Conservation (phyloP, 2,797 vertebrate species). For the Zenarchopterus dispar region DNA sequence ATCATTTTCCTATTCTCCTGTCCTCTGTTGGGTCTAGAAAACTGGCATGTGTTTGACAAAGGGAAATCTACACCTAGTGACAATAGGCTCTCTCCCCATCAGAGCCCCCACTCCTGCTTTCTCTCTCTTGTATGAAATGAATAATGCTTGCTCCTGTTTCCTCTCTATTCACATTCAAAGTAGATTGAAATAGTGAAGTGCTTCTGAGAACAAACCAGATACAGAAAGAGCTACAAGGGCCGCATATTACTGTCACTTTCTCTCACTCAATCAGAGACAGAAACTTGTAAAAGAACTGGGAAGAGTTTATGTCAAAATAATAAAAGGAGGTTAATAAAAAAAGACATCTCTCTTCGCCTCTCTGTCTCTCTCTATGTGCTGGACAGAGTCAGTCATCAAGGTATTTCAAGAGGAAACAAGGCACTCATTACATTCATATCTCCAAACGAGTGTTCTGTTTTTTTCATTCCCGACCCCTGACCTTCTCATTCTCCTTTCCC, state of each 20-base stretch:
- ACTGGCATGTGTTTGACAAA: slow-evolving; percentile 79
- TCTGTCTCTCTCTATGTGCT: slow-evolving; percentile 14
- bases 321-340: slow-evolving; percentile 57
- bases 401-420: slow-evolving; percentile 50
- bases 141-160: slow-evolving; percentile 67
- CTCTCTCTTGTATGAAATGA: slow-evolving; percentile 61
- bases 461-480: slow-evolving; percentile 48
- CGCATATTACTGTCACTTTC: slow-evolving; percentile 53
- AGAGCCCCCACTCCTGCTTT: slow-evolving; percentile 22
- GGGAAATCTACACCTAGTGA: slow-evolving; percentile 76
- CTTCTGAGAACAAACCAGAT: slow-evolving; percentile 62
- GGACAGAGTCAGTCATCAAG: slow-evolving; percentile 25
- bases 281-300: slow-evolving; percentile 46
- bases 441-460: slow-evolving; percentile 42
- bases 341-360: slow-evolving; percentile 41
- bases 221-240: slow-evolving; percentile 61
- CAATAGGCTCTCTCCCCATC: slow-evolving; percentile 66
- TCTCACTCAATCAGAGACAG: slow-evolving; percentile 60
- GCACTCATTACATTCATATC: slow-evolving; percentile 46
- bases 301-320: slow-evolving; percentile 67
- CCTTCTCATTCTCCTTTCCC: slow-evolving; percentile 54
- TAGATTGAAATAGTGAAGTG: slow-evolving; percentile 70
- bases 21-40: slow-evolving; percentile 73
- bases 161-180: slow-evolving; percentile 77
- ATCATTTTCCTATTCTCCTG: slow-evolving; percentile 77